phyloP scores from a whole-genome alignment of 2,113 vertebrate genomes.

The Cavia aperea region DNA sequence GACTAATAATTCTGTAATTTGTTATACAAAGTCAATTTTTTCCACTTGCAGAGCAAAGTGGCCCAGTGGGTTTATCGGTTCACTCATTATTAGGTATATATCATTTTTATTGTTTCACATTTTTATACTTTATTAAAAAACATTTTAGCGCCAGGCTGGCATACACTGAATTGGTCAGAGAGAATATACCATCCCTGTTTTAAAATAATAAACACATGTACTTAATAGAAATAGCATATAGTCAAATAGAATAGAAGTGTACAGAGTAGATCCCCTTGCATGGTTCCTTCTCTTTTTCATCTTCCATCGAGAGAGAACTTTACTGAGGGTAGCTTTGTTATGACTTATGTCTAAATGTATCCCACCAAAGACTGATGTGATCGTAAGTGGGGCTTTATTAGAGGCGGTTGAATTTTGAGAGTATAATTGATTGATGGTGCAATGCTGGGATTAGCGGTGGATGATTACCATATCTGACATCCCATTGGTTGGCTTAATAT shows the following conservation, averaged over 20 bases:
- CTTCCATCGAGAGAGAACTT: rapidly evolving
- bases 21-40: slow-evolving; percentile 80
- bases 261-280: not conserved
- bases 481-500: not conserved
- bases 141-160: slow-evolving; percentile 75
- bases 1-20: slow-evolving; percentile 79
- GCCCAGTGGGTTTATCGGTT: slow-evolving; percentile 77
- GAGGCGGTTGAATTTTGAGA: not conserved
- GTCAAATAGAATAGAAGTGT: slow-evolving; percentile 7
- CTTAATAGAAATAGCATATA: slow-evolving; percentile 10
- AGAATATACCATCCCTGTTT: slow-evolving; percentile 67
- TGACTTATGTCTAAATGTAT: not conserved
- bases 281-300: not conserved
- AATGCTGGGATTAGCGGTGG: not conserved
- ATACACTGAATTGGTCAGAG: slow-evolving; percentile 71
- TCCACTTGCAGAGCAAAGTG: slow-evolving; percentile 76
- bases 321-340: not conserved
- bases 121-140: slow-evolving; percentile 81
- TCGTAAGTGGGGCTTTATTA: not conserved
- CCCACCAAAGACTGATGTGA: not conserved
- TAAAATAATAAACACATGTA: slow-evolving; percentile 67
- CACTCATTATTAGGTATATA: slow-evolving; percentile 79
- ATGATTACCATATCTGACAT: not conserved
- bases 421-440: not conserved
- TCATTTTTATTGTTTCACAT: slow-evolving; percentile 80